Evolutionary conservation across 2,888 invertebrate species (phyloP).

Genomic region (Agrenia bidenticulata): DNA sequence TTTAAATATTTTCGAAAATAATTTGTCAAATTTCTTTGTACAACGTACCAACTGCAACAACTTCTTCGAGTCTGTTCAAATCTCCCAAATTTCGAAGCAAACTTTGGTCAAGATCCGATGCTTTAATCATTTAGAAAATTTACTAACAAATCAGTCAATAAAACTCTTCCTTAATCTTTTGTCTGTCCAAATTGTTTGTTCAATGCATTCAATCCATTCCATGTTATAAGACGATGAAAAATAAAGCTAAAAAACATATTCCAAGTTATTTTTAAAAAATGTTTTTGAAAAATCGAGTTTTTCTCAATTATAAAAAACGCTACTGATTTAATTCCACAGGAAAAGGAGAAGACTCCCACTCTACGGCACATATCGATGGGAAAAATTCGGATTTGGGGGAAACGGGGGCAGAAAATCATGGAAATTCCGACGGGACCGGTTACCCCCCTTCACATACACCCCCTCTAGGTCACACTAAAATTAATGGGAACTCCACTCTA

Average conservation of each 20-base stretch:
- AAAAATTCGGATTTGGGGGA: constrained; percentile 49
- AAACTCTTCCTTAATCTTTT: constrained; percentile 3
- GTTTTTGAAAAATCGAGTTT: constrained; percentile 26
- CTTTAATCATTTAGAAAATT: background rate
- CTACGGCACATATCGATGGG: constrained; percentile 50
- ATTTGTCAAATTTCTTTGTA: background rate
- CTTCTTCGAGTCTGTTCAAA: background rate
- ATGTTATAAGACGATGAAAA: background rate
- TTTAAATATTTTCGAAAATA: background rate
- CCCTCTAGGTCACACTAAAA: constrained; percentile 43
- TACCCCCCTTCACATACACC: constrained; percentile 49
- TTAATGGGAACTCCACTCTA: constrained; percentile 36
- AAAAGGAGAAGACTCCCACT: constrained; percentile 49
- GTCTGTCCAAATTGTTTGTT: constrained; percentile 1
- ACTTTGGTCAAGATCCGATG: constrained; percentile 42
- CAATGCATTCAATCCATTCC: background rate
- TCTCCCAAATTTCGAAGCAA: constrained; percentile 21
- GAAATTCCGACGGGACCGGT: constrained; percentile 37
- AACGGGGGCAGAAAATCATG: constrained; percentile 48
- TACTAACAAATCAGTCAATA: background rate
- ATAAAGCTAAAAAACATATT: background rate
- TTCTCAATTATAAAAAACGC: constrained; percentile 22
- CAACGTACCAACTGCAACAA: background rate
- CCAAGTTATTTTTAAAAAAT: background rate
- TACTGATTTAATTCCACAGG: constrained; percentile 23